phyloP scores from a whole-genome alignment of 2,797 vertebrate genomes.

The Denticeps clupeoides region DNA sequence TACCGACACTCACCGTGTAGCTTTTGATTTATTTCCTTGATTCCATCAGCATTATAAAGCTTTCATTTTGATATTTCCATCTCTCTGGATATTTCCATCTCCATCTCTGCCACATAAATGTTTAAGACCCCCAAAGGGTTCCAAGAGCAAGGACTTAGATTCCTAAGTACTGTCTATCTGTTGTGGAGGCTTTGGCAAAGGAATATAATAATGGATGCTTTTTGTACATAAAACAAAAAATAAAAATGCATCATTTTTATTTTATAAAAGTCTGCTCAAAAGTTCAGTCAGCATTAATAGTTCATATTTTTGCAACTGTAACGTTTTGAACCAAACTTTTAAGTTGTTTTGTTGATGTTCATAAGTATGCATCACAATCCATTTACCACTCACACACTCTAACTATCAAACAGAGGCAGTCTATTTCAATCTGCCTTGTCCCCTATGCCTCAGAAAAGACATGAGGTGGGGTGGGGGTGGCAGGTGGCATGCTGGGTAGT shows the following conservation, averaged over 20 bases:
- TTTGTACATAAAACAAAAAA: no score
- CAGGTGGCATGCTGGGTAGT: conserved; percentile 14
- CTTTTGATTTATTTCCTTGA: conserved; percentile 7
- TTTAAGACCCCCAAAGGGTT: conserved; percentile 20
- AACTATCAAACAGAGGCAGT: not conserved
- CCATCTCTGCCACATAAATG: conserved; percentile 19
- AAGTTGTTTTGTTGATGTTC: not conserved
- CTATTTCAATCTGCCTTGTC: conserved; percentile 2
- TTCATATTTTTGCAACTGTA: not conserved
- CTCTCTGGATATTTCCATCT: conserved; percentile 16
- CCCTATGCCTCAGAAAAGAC: conserved; percentile 7
- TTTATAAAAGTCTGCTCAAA: conserved; percentile 23
- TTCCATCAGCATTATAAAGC: conserved; percentile 10
- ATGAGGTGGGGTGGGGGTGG: not conserved
- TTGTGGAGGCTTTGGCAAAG: not conserved
- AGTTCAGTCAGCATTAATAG: conserved; percentile 9
- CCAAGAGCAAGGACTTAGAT: conserved; percentile 8
- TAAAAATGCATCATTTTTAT: conserved; percentile 26
- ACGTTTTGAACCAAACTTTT: not conserved
- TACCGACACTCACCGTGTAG: no score
- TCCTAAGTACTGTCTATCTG: conserved; percentile 1
- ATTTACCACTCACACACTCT: no score
- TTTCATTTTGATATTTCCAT: conserved; percentile 20
- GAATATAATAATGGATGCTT: conserved; percentile 14
- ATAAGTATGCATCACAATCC: not conserved